Conservation (phyloP, 1,140 invertebrate species). For the Drosophila ohnishii region DNA sequence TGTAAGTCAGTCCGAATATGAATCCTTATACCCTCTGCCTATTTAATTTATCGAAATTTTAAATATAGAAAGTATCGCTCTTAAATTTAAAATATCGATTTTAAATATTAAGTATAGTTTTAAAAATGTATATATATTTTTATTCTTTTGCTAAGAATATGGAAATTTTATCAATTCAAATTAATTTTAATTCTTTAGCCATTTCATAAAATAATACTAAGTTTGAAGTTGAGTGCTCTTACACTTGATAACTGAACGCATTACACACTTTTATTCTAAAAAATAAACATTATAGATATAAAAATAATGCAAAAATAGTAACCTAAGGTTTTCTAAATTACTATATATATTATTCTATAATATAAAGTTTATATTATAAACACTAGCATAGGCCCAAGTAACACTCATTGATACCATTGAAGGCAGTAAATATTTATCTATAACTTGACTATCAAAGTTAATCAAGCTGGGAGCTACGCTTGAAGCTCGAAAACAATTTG, state of each 20-base stretch:
- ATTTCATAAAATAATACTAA: neutral
- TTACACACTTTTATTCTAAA: neutral
- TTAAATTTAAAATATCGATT: neutral
- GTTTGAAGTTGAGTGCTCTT: neutral
- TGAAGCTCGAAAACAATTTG: constrained; percentile 53
- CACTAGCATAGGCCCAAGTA: neutral
- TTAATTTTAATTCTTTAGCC: neutral
- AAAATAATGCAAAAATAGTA: neutral
- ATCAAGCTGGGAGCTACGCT: constrained; percentile 26
- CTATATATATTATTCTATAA: neutral
- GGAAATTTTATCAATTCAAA: too few species aligned
- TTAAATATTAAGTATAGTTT: neutral
- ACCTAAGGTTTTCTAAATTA: neutral
- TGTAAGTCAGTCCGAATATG: neutral
- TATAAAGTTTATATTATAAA: too few species aligned
- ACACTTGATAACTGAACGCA: neutral
- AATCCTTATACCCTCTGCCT: neutral
- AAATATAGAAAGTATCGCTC: too few species aligned
- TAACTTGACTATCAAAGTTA: constrained; percentile 38
- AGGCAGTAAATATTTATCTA: constrained; percentile 29
- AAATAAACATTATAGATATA: neutral
- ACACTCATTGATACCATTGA: constrained; percentile 8
- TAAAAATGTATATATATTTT: too few species aligned
- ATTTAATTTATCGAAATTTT: neutral
- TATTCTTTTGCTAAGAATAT: too few species aligned